Percentiles rank a stretch among this genome's conserved stretches.
These are phyloP conservation scores for Cottoperca gobio DNA, from an alignment of 2,797 vertebrate genomes.

Conservation along the genomic window DNA sequence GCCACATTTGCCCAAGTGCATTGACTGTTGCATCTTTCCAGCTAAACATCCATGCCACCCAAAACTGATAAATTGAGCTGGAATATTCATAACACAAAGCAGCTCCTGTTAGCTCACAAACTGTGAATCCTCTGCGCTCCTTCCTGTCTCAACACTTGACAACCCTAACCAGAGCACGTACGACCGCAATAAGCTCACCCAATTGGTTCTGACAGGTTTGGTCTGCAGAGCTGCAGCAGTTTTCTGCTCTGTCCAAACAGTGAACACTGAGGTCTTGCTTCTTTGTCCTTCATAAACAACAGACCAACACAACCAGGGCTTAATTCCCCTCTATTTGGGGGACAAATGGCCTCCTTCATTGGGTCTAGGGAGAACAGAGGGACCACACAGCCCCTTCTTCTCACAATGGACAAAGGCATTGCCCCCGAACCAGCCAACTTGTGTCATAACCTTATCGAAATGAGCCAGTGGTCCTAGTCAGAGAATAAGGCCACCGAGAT, in stretches of 20 bases:
- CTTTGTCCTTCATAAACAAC: constrained; percentile 73
- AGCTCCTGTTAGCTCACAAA: constrained; percentile 49
- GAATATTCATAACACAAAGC: constrained; percentile 54
- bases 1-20: constrained; percentile 9
- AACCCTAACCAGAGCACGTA: constrained; percentile 44
- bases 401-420: constrained; percentile 75
- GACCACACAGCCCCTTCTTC: constrained; percentile 77
- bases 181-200: constrained; percentile 44
- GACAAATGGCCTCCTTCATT: constrained; percentile 70
- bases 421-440: constrained; percentile 67
- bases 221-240: constrained; percentile 50
- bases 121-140: constrained; percentile 39
- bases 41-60: constrained; percentile 28
- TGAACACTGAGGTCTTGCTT: constrained; percentile 66
- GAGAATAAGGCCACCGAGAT: constrained; percentile 63
- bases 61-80: constrained; percentile 46
- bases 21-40: constrained; percentile 29
- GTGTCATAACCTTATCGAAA: constrained; percentile 79
- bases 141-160: constrained; percentile 22
- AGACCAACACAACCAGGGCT: constrained; percentile 64
- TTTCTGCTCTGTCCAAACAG: constrained; percentile 60
- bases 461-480: constrained; percentile 59
- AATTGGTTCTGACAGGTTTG: constrained; percentile 77
- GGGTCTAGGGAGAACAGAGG: constrained; percentile 65
- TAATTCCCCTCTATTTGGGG: constrained; percentile 68